Evolutionary conservation across 1,140 invertebrate species (phyloP).

Genomic region (Zaprionus ghesquierei): DNA sequence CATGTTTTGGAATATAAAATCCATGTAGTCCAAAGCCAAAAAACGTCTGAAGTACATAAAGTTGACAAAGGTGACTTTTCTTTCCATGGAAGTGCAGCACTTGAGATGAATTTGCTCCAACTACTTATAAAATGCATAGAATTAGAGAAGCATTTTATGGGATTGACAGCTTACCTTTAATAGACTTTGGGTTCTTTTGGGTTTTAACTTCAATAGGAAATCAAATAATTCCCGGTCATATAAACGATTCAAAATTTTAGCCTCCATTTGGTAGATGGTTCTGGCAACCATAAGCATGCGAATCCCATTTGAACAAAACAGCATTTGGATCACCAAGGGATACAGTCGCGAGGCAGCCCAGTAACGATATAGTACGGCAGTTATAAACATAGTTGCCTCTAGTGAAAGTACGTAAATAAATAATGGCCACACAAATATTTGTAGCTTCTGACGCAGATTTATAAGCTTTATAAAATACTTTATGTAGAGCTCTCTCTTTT

Average conservation of each 20-base stretch:
- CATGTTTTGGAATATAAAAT: not conserved
- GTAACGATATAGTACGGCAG: no score
- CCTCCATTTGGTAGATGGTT: not conserved
- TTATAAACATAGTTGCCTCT: no score
- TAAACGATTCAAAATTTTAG: not conserved
- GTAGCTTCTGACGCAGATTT: not conserved
- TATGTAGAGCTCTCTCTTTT: not conserved
- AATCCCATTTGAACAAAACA: not conserved
- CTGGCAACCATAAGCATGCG: not conserved
- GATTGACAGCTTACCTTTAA: not conserved
- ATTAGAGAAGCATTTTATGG: not conserved
- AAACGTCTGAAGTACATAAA: not conserved
- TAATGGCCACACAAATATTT: not conserved
- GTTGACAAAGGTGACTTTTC: not conserved
- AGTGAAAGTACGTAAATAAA: not conserved
- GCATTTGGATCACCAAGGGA: no score
- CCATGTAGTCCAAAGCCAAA: not conserved
- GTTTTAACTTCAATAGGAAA: not conserved
- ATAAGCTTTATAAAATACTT: not conserved
- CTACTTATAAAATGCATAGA: not conserved
- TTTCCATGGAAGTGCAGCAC: not conserved
- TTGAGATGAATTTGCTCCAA: not conserved
- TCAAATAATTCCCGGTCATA: not conserved
- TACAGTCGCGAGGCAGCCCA: no score
- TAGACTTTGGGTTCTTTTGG: rapidly evolving